Base-by-base conservation (phyloP, 2,113 vertebrate species). In the Anthoscopus minutus region DNA sequence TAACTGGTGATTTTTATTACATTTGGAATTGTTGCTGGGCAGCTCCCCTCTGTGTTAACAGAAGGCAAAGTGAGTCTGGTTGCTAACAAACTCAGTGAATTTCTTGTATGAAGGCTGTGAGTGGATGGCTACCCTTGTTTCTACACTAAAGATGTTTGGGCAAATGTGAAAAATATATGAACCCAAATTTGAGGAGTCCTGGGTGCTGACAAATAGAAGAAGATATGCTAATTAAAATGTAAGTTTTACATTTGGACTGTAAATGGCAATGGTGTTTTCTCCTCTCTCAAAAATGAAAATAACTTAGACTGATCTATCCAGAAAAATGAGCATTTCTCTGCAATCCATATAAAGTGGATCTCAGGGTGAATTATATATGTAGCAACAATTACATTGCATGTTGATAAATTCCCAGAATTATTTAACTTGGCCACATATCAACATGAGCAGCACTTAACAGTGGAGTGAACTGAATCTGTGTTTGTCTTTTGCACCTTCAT, bases 11-110 rank as follows among this genome's bases (percentile, higher is more conserved):
- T 65, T 47, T 81, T 91, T 88, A 94, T 77, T 70, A 58, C 38
- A 58, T 86, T 91, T 95, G 67, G 70, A 95, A 95, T 76, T 89
- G 87, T 89, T 95, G 92, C 87, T 67, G 88, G 76, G 81, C 85
- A 95, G 85, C 74, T 97, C 50, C 87, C 87, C 62, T 96, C 85
- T 88, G 81, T 70, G 91, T 86, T 93, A 91, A 53, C 85, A 86
- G 71, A 86, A 86, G 73, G 94, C 79, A 93, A 77, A 88, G 81
- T 73, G 38, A 89, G 30, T 65, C 50, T 91, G 67, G 42, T 54
- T 94, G 66, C 51, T 91, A 89, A 89, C 60, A 91, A 91, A 60
- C 58, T 73, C 64, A 16, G 42, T 66, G 86, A 83, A 86, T 88
- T 85, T n/a, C 57, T 91, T 72, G 31, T 31, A 31, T 25, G n/a